Evolutionary conservation across 1,140 invertebrate species (phyloP).

Genomic region (Plectus sambesii): DNA sequence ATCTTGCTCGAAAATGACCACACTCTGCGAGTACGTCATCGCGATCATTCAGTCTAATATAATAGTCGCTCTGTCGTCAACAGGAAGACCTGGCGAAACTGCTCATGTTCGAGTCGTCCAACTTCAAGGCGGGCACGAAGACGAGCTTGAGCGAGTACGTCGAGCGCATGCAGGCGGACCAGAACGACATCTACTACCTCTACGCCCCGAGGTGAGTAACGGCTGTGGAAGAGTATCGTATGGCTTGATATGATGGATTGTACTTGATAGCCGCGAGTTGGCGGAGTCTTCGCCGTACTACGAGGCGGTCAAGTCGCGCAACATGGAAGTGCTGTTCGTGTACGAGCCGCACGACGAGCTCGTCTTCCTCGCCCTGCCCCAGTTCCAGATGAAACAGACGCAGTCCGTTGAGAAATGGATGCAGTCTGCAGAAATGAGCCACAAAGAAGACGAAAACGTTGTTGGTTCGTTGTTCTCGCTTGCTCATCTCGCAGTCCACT

Average conservation of each 20-base stretch:
- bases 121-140: constrained; percentile 58
- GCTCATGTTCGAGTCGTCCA: constrained; percentile 80
- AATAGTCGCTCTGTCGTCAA: constrained; percentile 38
- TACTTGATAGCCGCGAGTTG: constrained; percentile 60
- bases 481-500: constrained; percentile 4
- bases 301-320: constrained; percentile 68
- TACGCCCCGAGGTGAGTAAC: constrained; percentile 73
- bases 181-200: constrained; percentile 80
- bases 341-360: constrained; percentile 91
- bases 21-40: constrained; percentile 60
- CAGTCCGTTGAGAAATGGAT: constrained; percentile 88
- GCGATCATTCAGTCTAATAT: no score
- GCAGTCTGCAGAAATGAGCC: constrained; percentile 55
- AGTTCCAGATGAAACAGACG: constrained; percentile 66
- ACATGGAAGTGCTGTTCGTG: constrained; percentile 83
- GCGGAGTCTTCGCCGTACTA: constrained; percentile 87
- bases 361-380: constrained; percentile 73
- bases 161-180: constrained; percentile 59
- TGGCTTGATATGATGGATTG: constrained; percentile 12
- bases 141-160: constrained; percentile 74
- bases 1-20: constrained; percentile 70
- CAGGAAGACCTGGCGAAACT: constrained; percentile 82
- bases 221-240: neutral
- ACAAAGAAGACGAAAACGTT: constrained; percentile 52
- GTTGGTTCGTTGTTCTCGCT: neutral